A percentile compares a stretch with the other conserved stretches of the same genome.
Conservation (phyloP, 2,888 invertebrate genomes). For the Penaeus monodon region DNA sequence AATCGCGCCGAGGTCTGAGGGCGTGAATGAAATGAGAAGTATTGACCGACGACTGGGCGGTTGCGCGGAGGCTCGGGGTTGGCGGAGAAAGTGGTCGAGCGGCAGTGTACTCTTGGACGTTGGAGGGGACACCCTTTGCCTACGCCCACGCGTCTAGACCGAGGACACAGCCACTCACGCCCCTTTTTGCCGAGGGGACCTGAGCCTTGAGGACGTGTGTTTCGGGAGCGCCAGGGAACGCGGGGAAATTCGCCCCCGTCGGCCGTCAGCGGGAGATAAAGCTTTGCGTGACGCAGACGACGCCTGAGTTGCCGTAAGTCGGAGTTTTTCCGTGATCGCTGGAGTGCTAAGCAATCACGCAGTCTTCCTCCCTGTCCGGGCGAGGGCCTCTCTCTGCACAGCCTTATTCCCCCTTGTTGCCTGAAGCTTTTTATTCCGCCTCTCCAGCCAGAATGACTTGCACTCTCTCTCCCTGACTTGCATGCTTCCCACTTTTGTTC, state of each 20-base stretch:
- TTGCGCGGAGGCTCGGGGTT: background rate
- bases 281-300: background rate
- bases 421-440: too few relatives aligned
- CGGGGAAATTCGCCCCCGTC: background rate
- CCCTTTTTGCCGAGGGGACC: background rate
- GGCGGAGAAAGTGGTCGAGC: background rate
- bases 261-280: background rate
- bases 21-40: background rate
- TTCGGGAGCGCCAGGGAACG: background rate
- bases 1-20: background rate
- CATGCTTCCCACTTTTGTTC: too few relatives aligned
- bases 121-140: too few relatives aligned
- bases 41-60: background rate
- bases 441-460: too few relatives aligned
- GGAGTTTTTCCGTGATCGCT: background rate
- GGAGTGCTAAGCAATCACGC: background rate
- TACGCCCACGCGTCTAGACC: too few relatives aligned
- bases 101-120: too few relatives aligned
- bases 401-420: too few relatives aligned
- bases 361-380: background rate
- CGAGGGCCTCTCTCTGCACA: background rate
- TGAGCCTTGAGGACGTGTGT: background rate
- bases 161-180: background rate
- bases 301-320: background rate
- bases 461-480: too few relatives aligned